These are phyloP conservation scores for Drosophila cracens DNA, from an alignment of 2,888 invertebrate species.

Conservation along the genomic window DNA sequence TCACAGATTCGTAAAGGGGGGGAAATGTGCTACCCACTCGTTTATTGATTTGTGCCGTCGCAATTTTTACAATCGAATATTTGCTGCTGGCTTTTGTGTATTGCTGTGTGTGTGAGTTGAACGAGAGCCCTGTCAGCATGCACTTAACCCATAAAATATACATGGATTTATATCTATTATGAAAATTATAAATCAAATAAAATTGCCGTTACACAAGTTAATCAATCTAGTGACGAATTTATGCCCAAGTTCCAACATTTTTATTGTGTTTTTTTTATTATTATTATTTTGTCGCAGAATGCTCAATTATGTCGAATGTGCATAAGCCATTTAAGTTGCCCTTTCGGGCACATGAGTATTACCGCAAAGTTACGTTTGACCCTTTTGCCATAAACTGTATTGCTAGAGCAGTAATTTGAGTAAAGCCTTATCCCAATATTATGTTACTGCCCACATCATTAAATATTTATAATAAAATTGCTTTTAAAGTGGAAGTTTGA, in stretches of 20 bases:
- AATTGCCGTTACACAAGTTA: not conserved
- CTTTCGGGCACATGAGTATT: not conserved
- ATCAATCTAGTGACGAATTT: not conserved
- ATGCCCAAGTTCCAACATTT: not conserved
- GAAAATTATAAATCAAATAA: not conserved
- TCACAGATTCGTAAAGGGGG: slow-evolving; percentile 31
- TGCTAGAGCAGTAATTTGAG: not conserved
- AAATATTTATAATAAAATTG: not conserved
- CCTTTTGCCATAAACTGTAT: not conserved
- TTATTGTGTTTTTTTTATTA: not conserved
- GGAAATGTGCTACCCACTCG: slow-evolving; percentile 16
- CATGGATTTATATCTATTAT: slow-evolving; percentile 18
- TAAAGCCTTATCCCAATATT: not conserved
- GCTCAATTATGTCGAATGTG: not conserved
- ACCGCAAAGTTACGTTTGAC: not conserved
- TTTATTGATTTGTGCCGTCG: slow-evolving; percentile 55
- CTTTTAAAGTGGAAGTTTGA: not conserved
- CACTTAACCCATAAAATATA: slow-evolving; percentile 57
- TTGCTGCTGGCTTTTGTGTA: slow-evolving; percentile 6
- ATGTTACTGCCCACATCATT: not conserved
- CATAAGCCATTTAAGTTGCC: not conserved
- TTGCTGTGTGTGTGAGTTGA: slow-evolving; percentile 3
- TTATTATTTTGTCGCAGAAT: not conserved
- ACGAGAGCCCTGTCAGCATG: slow-evolving; percentile 21
- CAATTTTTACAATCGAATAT: slow-evolving; percentile 8